Percentiles rank a stretch among this genome's conserved stretches.
These are phyloP conservation scores for Dromococcyx pavoninus DNA, from an alignment of 2,797 vertebrate genomes.

Conservation along the genomic window DNA sequence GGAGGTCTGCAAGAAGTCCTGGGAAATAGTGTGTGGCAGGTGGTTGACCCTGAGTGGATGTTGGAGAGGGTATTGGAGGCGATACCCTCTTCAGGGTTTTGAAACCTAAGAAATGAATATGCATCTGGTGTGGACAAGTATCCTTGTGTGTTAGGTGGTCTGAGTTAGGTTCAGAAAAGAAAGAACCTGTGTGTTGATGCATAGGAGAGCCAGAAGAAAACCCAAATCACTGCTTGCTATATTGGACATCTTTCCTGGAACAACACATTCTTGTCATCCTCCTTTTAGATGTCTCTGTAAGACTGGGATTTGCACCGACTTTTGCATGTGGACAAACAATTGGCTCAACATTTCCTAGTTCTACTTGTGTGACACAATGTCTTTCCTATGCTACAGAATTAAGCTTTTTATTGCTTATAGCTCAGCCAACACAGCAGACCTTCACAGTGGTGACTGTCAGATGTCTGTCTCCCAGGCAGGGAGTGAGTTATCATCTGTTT, in stretches of 20 bases:
- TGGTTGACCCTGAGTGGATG: neutral
- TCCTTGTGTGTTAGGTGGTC: neutral
- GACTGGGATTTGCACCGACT: neutral
- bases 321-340: neutral
- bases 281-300: neutral
- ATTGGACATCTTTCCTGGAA: neutral
- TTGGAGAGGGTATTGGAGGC: neutral
- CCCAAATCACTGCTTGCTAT: neutral
- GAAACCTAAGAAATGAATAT: neutral
- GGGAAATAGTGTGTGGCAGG: neutral
- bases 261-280: neutral
- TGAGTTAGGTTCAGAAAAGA: neutral
- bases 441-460: neutral
- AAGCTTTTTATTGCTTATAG: neutral
- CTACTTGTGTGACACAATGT: rapidly evolving
- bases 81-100: neutral
- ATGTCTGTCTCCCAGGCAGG: neutral
- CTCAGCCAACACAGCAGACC: neutral
- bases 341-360: neutral
- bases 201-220: neutral
- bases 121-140: neutral
- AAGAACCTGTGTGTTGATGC: neutral
- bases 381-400: neutral
- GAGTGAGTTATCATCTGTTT: neutral
- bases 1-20: neutral